Percentiles rank a stretch among this genome's conserved stretches.
phyloP scores from a whole-genome alignment of 2,797 vertebrate species.

The Periophthalmus magnuspinnatus region DNA sequence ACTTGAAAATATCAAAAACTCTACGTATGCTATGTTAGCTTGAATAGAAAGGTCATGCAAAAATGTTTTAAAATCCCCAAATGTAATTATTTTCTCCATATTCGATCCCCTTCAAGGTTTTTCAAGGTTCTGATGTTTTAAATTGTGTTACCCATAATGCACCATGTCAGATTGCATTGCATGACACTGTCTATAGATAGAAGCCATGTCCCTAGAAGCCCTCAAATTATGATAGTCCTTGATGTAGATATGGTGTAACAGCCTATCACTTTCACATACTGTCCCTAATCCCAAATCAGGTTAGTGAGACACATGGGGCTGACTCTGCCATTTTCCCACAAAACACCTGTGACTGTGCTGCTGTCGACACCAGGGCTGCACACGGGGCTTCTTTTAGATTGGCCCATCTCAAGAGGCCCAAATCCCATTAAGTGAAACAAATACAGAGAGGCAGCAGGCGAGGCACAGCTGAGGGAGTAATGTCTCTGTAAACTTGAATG shows the following conservation, averaged over 20 bases:
- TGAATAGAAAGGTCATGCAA: neutral
- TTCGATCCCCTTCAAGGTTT: neutral
- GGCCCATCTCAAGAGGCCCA: slow-evolving; percentile 44
- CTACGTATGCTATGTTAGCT: neutral
- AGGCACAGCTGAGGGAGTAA: slow-evolving; percentile 25
- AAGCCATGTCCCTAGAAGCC: neutral
- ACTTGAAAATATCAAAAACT: neutral
- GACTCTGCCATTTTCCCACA: slow-evolving; percentile 29
- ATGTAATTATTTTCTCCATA: neutral
- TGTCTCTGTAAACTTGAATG: slow-evolving; percentile 42
- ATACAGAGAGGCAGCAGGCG: slow-evolving; percentile 56
- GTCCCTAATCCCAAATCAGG: slow-evolving; percentile 37
- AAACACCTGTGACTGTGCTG: slow-evolving; percentile 61
- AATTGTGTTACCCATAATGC: neutral
- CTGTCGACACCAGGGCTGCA: slow-evolving; percentile 26
- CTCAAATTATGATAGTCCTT: neutral
- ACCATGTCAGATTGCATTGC: neutral
- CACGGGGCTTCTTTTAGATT: slow-evolving; percentile 52
- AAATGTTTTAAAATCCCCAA: neutral
- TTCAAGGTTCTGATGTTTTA: neutral
- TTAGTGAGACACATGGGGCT: slow-evolving; percentile 32
- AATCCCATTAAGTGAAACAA: slow-evolving; percentile 55
- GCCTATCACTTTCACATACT: slow-evolving; percentile 24
- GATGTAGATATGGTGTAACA: slow-evolving; percentile 34
- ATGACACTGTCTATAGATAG: neutral